Conservation (phyloP, 2,113 vertebrate species). For the Lepus europaeus region DNA sequence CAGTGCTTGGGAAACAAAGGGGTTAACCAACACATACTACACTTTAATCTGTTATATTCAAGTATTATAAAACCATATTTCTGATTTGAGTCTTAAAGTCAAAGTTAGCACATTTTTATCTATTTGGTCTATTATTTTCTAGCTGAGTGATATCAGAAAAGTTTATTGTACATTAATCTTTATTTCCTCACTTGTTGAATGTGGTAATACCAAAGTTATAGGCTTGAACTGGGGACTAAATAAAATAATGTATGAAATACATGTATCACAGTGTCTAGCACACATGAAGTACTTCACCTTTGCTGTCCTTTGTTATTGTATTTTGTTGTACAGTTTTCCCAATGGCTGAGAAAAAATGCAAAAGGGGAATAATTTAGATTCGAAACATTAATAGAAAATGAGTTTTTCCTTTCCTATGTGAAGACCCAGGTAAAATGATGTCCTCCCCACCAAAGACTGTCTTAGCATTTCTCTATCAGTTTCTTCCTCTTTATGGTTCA, state of each 20-base stretch:
- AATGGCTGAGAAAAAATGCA: neutral
- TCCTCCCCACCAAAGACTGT: neutral
- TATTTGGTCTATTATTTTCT: neutral
- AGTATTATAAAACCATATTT: neutral
- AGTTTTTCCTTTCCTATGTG: neutral
- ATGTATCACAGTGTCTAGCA: neutral
- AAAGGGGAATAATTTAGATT: neutral
- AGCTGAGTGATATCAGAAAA: neutral
- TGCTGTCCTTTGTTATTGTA: neutral
- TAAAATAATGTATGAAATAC: neutral
- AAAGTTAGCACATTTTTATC: neutral
- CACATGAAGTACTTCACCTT: neutral
- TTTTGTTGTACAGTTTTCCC: slow-evolving; percentile 45
- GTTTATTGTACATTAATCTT: neutral
- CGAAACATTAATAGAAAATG: neutral
- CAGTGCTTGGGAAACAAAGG: neutral
- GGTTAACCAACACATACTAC: neutral
- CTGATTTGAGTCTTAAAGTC: neutral
- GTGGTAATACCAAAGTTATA: neutral
- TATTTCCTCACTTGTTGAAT: neutral
- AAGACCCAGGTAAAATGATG: neutral
- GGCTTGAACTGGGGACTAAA: neutral
- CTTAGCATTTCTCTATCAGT: neutral
- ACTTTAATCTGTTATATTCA: neutral
- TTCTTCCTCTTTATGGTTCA: neutral